These are phyloP conservation scores for Nomada ferruginata DNA, from an alignment of 2,888 invertebrate species.

Conservation along the genomic window DNA sequence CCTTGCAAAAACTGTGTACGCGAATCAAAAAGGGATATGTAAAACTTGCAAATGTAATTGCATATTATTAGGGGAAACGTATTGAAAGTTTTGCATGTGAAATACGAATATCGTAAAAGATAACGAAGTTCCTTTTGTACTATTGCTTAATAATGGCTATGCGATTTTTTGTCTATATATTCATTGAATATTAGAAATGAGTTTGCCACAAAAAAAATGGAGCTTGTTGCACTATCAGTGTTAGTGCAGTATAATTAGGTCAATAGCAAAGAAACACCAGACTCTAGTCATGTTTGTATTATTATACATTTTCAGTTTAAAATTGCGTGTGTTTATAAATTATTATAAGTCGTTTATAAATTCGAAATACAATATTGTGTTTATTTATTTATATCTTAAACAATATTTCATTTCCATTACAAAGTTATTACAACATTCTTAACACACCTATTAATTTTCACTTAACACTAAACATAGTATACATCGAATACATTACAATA, in stretches of 20 bases:
- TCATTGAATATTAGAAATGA: conserved; percentile 21
- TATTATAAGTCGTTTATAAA: no score
- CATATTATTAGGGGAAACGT: conserved; percentile 27
- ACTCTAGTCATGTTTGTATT: conserved; percentile 61
- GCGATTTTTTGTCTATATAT: conserved; percentile 31
- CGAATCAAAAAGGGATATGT: conserved; percentile 43
- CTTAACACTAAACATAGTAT: neutral
- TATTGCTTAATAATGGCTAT: conserved; percentile 10
- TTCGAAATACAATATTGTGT: conserved; percentile 25
- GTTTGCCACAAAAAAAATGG: conserved; percentile 20
- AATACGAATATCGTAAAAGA: conserved; percentile 26
- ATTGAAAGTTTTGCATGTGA: conserved; percentile 36
- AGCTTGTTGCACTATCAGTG: conserved; percentile 46
- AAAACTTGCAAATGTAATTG: conserved; percentile 34
- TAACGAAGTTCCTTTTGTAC: conserved; percentile 47
- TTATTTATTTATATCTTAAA: neutral
- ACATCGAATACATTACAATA: no score
- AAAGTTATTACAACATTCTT: neutral
- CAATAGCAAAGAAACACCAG: conserved; percentile 38
- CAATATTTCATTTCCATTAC: neutral
- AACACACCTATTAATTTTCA: neutral
- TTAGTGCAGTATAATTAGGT: conserved; percentile 24
- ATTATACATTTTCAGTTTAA: conserved; percentile 35
- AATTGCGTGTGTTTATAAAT: no score
- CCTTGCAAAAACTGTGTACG: conserved; percentile 58